Conservation (phyloP, 2,888 invertebrate species). For the Phymatocera aterrima region DNA sequence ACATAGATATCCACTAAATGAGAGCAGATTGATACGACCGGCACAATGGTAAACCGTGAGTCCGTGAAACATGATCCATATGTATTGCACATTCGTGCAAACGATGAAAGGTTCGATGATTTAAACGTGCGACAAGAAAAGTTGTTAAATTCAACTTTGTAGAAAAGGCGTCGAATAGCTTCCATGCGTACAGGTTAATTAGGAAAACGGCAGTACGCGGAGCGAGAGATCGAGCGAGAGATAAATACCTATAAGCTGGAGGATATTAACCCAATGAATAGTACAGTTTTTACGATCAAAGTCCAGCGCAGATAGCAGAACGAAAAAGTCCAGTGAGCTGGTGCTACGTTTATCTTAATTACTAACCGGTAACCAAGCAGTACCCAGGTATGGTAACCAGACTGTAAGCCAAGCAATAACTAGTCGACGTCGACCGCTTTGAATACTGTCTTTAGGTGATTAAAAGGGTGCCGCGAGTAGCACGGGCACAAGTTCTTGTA, state of each 20-base stretch:
- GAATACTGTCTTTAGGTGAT: slow-evolving; percentile 33
- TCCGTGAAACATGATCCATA: neutral
- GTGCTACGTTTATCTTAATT: slow-evolving; percentile 39
- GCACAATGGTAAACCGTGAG: neutral
- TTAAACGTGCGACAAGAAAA: neutral
- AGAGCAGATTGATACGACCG: neutral
- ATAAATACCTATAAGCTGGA: slow-evolving; percentile 18
- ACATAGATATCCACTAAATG: neutral
- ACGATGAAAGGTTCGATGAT: neutral
- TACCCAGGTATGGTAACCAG: slow-evolving; percentile 29
- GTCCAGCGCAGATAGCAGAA: slow-evolving; percentile 18
- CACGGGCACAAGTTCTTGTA: neutral
- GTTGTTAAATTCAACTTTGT: slow-evolving; percentile 3
- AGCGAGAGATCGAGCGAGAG: slow-evolving; percentile 17
- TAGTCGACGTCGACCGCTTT: slow-evolving; percentile 11
- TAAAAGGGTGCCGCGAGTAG: slow-evolving; percentile 2
- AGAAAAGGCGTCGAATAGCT: neutral
- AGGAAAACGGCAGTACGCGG: neutral
- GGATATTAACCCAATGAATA: slow-evolving; percentile 35
- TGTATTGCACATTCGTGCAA: neutral
- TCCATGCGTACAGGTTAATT: slow-evolving; percentile 15
- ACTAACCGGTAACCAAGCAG: slow-evolving; percentile 20
- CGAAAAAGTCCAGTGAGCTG: neutral
- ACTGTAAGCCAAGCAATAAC: slow-evolving; percentile 36
- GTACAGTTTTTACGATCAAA: slow-evolving; percentile 39